A percentile compares a stretch with the other conserved stretches of the same genome.
Conservation (phyloP, 2,797 vertebrate species). For the Betta splendens region DNA sequence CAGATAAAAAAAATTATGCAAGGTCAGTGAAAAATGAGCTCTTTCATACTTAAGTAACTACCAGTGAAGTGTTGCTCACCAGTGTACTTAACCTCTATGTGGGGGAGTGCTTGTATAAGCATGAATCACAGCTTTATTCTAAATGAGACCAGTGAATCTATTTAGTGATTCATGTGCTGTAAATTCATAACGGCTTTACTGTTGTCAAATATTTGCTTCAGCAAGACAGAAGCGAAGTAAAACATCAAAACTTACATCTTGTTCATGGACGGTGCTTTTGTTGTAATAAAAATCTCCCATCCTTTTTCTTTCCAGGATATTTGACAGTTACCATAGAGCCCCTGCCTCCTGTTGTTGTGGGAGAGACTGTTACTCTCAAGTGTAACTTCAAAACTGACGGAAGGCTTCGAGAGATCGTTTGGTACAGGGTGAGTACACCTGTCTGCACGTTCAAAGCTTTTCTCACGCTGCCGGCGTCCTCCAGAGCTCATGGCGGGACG, state of each 20-base stretch:
- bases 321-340: constrained; percentile 98
- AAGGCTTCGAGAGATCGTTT: constrained; percentile 96
- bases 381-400: constrained; percentile 99
- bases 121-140: constrained; percentile 13
- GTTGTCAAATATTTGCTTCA: constrained; percentile 4
- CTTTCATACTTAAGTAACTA: neutral
- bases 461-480: constrained; percentile 19
- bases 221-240: neutral
- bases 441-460: constrained; percentile 15
- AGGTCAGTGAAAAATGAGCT: constrained; percentile 7
- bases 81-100: constrained; percentile 15
- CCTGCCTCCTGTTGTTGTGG: constrained; percentile 94
- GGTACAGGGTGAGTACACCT: constrained; percentile 93
- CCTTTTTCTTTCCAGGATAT: constrained; percentile 83
- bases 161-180: constrained; percentile 12
- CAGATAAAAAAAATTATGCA: constrained; percentile 7
- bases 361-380: constrained; percentile 96
- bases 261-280: neutral
- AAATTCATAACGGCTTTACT: constrained; percentile 9
- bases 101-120: constrained; percentile 7
- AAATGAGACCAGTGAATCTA: constrained; percentile 6
- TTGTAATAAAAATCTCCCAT: constrained; percentile 9
- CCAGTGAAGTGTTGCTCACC: constrained; percentile 8
- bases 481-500: constrained; percentile 17
- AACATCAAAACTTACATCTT: neutral